Percentiles rank a stretch among this genome's conserved stretches.
phyloP scores from a whole-genome alignment of 2,797 vertebrate species.

The Scolopax bukidnonensis region DNA sequence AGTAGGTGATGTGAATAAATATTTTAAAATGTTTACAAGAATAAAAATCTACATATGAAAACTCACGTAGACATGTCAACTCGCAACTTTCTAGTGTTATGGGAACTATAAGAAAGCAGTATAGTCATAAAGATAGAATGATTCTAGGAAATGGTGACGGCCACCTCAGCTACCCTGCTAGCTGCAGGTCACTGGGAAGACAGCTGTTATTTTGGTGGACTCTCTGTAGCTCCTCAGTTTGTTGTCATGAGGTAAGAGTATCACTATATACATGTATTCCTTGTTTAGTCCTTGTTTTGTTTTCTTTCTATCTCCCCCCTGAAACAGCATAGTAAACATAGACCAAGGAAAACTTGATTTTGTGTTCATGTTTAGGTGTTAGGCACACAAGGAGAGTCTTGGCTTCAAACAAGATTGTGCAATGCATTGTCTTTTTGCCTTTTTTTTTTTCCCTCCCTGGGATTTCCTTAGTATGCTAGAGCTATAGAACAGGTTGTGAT shows the following conservation, averaged over 20 bases:
- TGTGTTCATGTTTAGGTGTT: neutral
- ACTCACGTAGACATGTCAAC: neutral
- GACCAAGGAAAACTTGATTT: neutral
- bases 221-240: neutral
- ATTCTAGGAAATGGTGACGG: accelerated
- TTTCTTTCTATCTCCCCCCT: neutral
- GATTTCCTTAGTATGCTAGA: conserved; percentile 31
- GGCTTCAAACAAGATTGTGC: neutral
- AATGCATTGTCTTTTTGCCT: neutral
- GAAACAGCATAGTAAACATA: neutral
- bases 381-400: neutral
- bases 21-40: neutral
- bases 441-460: neutral
- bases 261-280: neutral
- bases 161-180: neutral
- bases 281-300: neutral
- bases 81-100: neutral
- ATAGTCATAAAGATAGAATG: neutral
- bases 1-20: neutral
- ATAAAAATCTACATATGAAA: neutral
- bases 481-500: neutral
- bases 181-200: neutral
- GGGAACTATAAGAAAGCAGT: neutral
- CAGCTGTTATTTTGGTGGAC: neutral
- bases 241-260: neutral